Evolutionary conservation across 2,113 vertebrate genomes (phyloP), one percentile per base, ranked within the genome.

Genomic region (Pterocles burchelli): DNA sequence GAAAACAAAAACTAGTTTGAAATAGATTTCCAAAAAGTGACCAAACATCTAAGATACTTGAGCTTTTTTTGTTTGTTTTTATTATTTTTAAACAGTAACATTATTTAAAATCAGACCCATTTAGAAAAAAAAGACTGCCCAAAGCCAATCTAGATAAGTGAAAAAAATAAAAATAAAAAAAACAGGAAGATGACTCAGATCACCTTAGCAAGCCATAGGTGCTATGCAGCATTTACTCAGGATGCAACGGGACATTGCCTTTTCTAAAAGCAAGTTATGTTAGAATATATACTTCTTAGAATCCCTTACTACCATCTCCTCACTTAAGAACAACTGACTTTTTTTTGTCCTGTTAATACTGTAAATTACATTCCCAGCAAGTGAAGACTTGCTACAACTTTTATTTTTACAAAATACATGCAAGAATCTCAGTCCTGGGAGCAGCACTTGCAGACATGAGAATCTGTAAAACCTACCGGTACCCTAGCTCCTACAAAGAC

Each of bases 1-100:
- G 90, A 94, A 96, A 97, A 94, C 6, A 78, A 74, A 95, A 96
- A 54, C 25, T 14, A 80, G 13, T 54, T 49, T 84, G 70, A 96
- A 85, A 45, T 5, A 73, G 33, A 45, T 66, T 85, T 85, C 74
- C 33, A 61, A 36, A 54, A 20, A 57, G 5, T 4, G 43, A 38
- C 4, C 43, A 87, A 54, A 57, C 33, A 58, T 33, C 31, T 34
- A 49, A 57, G 28, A 76, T 29, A 8, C 10, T 5, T 57, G 13
- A 38, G 55, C 4, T 36, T 68, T 51, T 88, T 13, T 13, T 54
- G 13, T 41, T 41, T 31, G 3, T 25, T 12, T 14, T 28, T 4
- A 33, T 78, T 10, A 38, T 31, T 83, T 54, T 79, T 26, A 52
- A 63, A 52, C n/a, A 81, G 22, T 5, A 63, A 34, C 2, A 38